Evolutionary conservation across 2,113 vertebrate species (phyloP).

Genomic region (Phycodurus eques): DNA sequence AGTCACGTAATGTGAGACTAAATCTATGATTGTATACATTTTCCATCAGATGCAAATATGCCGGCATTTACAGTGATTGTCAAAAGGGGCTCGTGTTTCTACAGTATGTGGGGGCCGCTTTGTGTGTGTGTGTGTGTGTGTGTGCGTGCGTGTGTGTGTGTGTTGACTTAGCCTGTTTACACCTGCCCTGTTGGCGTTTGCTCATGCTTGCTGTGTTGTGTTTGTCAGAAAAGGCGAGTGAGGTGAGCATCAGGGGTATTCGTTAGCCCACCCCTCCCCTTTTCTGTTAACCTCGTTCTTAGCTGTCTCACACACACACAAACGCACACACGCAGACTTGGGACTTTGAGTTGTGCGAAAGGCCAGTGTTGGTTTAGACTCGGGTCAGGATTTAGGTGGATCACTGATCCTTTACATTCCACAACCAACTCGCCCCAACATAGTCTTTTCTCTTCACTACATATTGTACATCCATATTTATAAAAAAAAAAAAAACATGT

Average conservation of each 20-base stretch:
- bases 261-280: constrained; percentile 4
- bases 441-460: constrained; percentile 7
- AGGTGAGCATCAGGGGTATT: constrained; percentile 12
- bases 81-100: not conserved
- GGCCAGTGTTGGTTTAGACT: constrained; percentile 62
- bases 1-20: no score
- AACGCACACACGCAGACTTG: constrained; percentile 12
- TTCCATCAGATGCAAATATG: no score
- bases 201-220: constrained; percentile 25
- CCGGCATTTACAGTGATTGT: not conserved
- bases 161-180: constrained; percentile 47
- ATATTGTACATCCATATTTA: not conserved
- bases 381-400: constrained; percentile 56
- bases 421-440: constrained; percentile 28
- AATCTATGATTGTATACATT: no score
- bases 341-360: constrained; percentile 49
- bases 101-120: not conserved
- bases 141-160: not conserved
- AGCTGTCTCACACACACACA: constrained; percentile 27
- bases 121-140: constrained; percentile 24
- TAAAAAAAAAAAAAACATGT: no score
- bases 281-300: constrained; percentile 42
- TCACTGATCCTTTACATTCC: constrained; percentile 66
- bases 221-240: constrained; percentile 16
- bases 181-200: constrained; percentile 51